Evolutionary conservation across 2,113 vertebrate species (phyloP).

Genomic region (Hylia prasina): DNA sequence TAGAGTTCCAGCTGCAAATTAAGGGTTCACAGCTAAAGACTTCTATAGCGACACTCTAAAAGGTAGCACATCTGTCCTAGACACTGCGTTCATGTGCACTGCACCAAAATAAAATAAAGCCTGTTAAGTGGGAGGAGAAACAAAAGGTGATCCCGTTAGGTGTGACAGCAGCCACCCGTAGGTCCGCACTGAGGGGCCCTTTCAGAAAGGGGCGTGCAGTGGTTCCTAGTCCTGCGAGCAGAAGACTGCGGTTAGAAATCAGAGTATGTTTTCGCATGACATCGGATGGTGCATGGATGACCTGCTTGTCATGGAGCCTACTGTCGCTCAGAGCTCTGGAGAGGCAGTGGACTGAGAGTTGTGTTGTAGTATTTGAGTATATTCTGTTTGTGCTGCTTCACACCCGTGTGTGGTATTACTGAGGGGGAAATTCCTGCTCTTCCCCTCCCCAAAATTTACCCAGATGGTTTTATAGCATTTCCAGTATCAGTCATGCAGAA

Average conservation of each 20-base stretch:
- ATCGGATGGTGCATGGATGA: conserved; percentile 36
- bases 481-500: conserved; percentile 4
- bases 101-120: conserved; percentile 45
- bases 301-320: conserved; percentile 4
- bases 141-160: conserved; percentile 10
- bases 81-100: background rate
- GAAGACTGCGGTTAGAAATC: conserved; percentile 58
- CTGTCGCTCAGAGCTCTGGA: background rate
- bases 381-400: conserved; percentile 28
- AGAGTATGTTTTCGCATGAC: conserved; percentile 5
- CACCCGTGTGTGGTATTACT: background rate
- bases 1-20: conserved; percentile 53
- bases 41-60: conserved; percentile 31
- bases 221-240: conserved; percentile 67
- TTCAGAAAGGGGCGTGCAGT: conserved; percentile 28
- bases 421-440: conserved; percentile 1
- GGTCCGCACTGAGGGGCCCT: conserved; percentile 15
- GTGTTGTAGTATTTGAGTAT: conserved; percentile 27
- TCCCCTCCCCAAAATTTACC: conserved; percentile 1
- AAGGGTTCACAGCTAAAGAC: conserved; percentile 64
- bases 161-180: conserved; percentile 35
- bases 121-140: conserved; percentile 54
- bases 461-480: background rate
- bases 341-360: conserved; percentile 29
- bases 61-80: conserved; percentile 65